Evolutionary conservation across 2,888 invertebrate genomes (phyloP).

Genomic region (Nemurella pictetii): DNA sequence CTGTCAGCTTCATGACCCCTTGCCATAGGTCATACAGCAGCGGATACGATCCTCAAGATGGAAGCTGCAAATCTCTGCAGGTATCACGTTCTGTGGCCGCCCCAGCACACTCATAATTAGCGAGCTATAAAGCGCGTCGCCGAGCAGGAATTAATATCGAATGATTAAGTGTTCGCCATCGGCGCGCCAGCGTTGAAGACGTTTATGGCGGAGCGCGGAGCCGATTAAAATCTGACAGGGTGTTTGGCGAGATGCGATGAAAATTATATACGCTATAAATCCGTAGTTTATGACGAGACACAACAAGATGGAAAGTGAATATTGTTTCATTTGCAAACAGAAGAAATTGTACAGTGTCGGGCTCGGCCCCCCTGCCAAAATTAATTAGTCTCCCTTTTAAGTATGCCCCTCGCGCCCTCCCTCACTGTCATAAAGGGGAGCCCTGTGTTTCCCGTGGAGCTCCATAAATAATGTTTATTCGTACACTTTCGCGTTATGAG

Average conservation of each 20-base stretch:
- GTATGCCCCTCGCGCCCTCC: neutral
- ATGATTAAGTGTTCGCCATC: constrained; percentile 6
- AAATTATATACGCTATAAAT: neutral
- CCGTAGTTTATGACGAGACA: neutral
- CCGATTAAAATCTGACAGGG: neutral
- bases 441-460: constrained; percentile 31
- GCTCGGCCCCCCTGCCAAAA: constrained; percentile 28
- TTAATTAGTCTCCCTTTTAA: constrained; percentile 39
- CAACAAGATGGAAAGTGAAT: constrained; percentile 1
- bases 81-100: no score
- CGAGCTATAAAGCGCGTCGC: neutral
- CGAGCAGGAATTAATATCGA: neutral
- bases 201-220: neutral
- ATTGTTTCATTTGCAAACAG: constrained; percentile 33
- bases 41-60: no score
- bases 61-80: no score
- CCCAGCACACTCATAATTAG: neutral
- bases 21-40: no score
- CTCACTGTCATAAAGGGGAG: constrained; percentile 5
- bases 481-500: neutral
- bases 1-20: no score
- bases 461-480: constrained; percentile 39
- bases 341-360: constrained; percentile 23
- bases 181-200: neutral
- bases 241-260: neutral